Conservation (phyloP, 2,797 vertebrate species). For the Enteromius anoplus region DNA sequence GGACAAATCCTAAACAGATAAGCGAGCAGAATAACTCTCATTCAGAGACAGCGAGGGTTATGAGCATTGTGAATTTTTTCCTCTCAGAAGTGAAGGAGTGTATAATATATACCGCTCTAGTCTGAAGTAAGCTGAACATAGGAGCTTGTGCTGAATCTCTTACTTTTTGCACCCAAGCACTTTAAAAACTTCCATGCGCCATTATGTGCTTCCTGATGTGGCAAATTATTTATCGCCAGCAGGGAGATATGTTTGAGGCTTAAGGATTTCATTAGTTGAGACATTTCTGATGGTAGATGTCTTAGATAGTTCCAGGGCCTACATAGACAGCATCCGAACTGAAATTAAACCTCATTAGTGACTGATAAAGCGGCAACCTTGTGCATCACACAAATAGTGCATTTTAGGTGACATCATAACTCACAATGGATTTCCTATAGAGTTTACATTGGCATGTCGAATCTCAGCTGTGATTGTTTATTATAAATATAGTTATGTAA, state of each 20-base stretch:
- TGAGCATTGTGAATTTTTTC: constrained; percentile 25
- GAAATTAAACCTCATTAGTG: neutral
- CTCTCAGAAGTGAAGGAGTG: neutral
- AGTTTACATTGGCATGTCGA: neutral
- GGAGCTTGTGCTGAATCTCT: neutral
- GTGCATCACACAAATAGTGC: neutral
- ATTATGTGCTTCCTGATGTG: constrained; percentile 11
- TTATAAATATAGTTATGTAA: neutral
- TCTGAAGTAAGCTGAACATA: neutral
- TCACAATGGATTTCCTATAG: neutral
- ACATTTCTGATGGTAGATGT: neutral
- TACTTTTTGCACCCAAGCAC: neutral
- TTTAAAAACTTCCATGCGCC: neutral
- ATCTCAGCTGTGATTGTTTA: neutral
- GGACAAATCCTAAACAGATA: neutral
- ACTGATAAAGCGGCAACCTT: neutral
- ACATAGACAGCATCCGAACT: too few species aligned
- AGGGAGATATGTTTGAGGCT: constrained; percentile 16
- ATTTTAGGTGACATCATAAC: neutral
- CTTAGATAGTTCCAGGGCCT: neutral
- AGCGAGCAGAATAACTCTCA: constrained; percentile 10
- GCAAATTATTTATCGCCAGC: neutral
- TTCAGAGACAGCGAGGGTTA: constrained; percentile 10
- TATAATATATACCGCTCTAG: neutral
- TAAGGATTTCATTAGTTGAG: neutral